Percentiles rank a stretch among this genome's conserved stretches.
Conservation (phyloP, 2,797 vertebrate species). For the Centropyge bicolor region DNA sequence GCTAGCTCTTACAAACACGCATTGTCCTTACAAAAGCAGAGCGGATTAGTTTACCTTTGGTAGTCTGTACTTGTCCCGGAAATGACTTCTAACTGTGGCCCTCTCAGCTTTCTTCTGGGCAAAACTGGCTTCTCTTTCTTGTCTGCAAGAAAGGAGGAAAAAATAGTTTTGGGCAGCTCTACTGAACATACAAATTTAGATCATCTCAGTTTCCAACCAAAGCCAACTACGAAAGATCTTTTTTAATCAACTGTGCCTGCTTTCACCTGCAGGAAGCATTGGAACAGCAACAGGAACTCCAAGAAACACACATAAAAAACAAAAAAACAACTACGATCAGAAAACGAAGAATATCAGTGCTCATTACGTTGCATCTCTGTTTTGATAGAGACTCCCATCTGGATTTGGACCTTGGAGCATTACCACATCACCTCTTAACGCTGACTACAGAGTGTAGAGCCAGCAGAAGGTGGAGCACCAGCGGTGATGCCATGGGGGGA, state of each 20-base stretch:
- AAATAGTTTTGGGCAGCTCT: neutral
- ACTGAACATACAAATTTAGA: slow-evolving; percentile 3
- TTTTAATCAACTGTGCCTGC: slow-evolving; percentile 33
- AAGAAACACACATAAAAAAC: slow-evolving; percentile 4
- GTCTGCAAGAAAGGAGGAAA: slow-evolving; percentile 79
- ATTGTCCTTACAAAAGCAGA: neutral
- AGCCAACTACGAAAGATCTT: neutral
- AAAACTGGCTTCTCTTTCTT: slow-evolving; percentile 93
- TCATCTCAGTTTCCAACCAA: slow-evolving; percentile 25
- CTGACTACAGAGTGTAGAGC: slow-evolving; percentile 17
- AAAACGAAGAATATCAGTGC: neutral
- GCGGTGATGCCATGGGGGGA: slow-evolving; percentile 24
- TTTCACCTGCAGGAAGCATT: neutral
- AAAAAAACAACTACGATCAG: too few relatives aligned
- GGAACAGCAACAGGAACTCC: neutral
- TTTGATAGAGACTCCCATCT: neutral
- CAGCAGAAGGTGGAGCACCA: slow-evolving; percentile 32
- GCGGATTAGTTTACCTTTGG: slow-evolving; percentile 89
- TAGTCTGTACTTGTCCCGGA: slow-evolving; percentile 95
- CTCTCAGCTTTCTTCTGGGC: slow-evolving; percentile 96
- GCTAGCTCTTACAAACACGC: neutral
- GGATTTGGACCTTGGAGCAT: neutral
- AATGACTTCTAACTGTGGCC: slow-evolving; percentile 94
- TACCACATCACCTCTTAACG: slow-evolving; percentile 6
- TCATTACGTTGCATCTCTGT: neutral